Evolutionary conservation across 2,888 invertebrate species (phyloP), one percentile per base, ranked within the genome.

Genomic region (Scelioninae gen. 1): DNA sequence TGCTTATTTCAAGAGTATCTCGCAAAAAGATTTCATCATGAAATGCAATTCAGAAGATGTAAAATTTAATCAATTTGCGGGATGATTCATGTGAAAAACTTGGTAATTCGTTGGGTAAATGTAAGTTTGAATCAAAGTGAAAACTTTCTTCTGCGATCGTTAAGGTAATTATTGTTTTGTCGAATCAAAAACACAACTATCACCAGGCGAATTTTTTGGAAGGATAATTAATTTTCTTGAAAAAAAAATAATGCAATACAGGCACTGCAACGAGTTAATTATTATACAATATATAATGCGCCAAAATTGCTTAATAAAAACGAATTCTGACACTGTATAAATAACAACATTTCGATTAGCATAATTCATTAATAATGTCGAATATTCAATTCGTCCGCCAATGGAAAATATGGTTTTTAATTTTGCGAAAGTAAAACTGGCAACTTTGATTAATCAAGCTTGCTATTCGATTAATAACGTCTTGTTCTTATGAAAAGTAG

Each of bases 101-200:
- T 62, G 49, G 53, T 62, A 53, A 72, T 53, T 51, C 32, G 47
- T 5, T 16, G 32, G 43, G 23, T 23, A 23, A 63, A 55, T 55
- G 74, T 43, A 51, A 55, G 16, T 74, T n/a, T 34, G 23, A 53
- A 34, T 74, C 32, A 10, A 69, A 47, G 47, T 13, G 69, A 55
- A 63, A 74, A 74, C 74, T 74, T 74, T 38, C 60, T 13, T 63
- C 9, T 8, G 15, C 13, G 55, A 74, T 63, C 74, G 34, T 63
- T 45, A 47, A 55, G 47, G 32, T 47, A 75, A 75, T 75, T 75
- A 75, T 75, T 75, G 56, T 75, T 65, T 75, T 75, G 63, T 58
- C 45, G 58, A 58, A 65, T 55, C 29, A 23, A 55, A 65, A 75
- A 55, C 43, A 55, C 13, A 34, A 62, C 62, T 62, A 53, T 38